Conservation (phyloP, 2,113 vertebrate species). For the Hassar affinis region DNA sequence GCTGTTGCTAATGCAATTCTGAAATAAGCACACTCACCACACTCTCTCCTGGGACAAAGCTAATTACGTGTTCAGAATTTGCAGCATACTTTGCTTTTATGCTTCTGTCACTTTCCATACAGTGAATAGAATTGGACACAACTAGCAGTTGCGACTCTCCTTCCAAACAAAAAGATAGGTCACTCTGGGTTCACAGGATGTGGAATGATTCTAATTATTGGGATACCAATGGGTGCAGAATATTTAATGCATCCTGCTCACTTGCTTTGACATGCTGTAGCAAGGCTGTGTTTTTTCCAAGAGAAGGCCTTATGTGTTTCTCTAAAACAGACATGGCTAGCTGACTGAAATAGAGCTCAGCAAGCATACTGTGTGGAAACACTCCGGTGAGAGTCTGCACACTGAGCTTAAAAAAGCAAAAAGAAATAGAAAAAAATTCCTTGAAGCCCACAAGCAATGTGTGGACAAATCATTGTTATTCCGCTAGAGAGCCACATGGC, state of each 20-base stretch:
- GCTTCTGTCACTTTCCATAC: constrained; percentile 73
- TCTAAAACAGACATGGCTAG: constrained; percentile 3
- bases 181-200: constrained; percentile 65
- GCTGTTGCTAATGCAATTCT: constrained; percentile 66
- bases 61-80: constrained; percentile 76
- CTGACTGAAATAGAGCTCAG: constrained; percentile 30
- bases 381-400: constrained; percentile 8
- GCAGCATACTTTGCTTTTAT: constrained; percentile 70
- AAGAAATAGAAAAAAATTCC: constrained; percentile 15
- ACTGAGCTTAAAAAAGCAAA: background rate
- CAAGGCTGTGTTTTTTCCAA: constrained; percentile 33
- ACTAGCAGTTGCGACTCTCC: constrained; percentile 66
- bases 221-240: constrained; percentile 59
- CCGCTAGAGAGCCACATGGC: constrained; percentile 17
- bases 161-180: constrained; percentile 65
- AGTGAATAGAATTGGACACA: constrained; percentile 69
- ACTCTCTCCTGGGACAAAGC: constrained; percentile 66
- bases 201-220: constrained; percentile 73
- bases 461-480: constrained; percentile 38
- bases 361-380: constrained; percentile 10
- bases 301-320: constrained; percentile 29
- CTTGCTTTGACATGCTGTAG: constrained; percentile 36
- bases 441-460: constrained; percentile 36
- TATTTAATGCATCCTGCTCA: constrained; percentile 46
- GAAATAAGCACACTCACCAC: constrained; percentile 66